These are phyloP conservation scores for Drosophila prolongata DNA, from an alignment of 2,888 invertebrate species.

Conservation along the genomic window DNA sequence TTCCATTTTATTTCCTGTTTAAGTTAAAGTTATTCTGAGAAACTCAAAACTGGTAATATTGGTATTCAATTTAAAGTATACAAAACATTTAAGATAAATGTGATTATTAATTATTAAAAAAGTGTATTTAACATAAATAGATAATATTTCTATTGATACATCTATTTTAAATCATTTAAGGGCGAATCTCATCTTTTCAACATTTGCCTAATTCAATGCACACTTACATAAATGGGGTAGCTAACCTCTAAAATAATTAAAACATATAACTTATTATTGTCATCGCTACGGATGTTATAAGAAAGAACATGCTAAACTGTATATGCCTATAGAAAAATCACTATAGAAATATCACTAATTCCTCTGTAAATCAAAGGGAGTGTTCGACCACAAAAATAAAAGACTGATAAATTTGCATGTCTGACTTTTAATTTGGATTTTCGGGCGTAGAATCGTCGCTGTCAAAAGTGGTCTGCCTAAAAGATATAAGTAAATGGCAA, in stretches of 20 bases:
- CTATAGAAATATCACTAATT: not conserved
- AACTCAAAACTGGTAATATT: not conserved
- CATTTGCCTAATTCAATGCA: too few relatives aligned
- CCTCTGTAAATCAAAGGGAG: slow-evolving; percentile 12
- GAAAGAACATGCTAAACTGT: not conserved
- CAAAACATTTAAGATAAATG: not conserved
- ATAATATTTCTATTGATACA: too few relatives aligned
- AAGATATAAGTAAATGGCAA: slow-evolving; percentile 34
- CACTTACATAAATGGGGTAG: too few relatives aligned
- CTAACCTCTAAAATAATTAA: too few relatives aligned
- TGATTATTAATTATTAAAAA: too few relatives aligned
- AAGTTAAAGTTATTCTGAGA: not conserved
- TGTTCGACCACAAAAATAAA: slow-evolving; percentile 8
- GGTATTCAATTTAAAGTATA: not conserved
- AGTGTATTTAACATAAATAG: too few relatives aligned
- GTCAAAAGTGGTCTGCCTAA: slow-evolving; percentile 51
- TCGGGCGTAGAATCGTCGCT: slow-evolving; percentile 51
- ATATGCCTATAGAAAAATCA: not conserved
- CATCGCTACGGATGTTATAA: not conserved
- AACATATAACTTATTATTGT: too few relatives aligned
- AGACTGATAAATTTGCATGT: slow-evolving; percentile 67
- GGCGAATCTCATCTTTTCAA: too few relatives aligned
- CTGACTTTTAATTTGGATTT: slow-evolving; percentile 51
- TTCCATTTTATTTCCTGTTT: not conserved
- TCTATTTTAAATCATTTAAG: not conserved